Conservation (phyloP, 2,113 vertebrate species). For the Scolopax mira region DNA sequence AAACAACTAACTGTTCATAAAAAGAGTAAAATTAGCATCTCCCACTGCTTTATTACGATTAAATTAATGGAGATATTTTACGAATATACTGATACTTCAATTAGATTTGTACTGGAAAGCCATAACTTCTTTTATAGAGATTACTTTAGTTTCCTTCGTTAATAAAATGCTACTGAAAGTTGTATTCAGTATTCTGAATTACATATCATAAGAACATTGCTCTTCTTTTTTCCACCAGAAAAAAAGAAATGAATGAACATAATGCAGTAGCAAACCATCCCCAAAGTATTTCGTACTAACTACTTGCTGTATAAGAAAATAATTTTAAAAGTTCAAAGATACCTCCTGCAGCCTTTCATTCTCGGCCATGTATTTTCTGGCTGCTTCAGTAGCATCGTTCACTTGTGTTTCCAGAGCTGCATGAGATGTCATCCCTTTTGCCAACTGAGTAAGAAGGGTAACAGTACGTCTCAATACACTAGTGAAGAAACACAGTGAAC, state of each 20-base stretch:
- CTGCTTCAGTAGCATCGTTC: slow-evolving; percentile 80
- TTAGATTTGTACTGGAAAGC: background rate
- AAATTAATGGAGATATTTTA: background rate
- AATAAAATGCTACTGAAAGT: background rate
- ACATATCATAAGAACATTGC: background rate
- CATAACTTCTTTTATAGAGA: background rate
- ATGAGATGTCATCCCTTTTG: slow-evolving; percentile 73
- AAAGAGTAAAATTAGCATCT: background rate
- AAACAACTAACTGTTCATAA: background rate
- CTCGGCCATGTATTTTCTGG: slow-evolving; percentile 85
- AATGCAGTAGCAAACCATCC: background rate
- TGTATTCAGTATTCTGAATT: background rate
- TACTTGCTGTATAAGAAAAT: background rate
- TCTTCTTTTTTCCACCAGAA: background rate
- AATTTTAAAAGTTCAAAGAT: slow-evolving; percentile 30
- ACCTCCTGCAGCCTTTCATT: slow-evolving; percentile 86
- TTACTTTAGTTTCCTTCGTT: background rate
- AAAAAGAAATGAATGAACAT: background rate
- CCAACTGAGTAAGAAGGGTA: slow-evolving; percentile 87
- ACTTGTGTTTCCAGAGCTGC: slow-evolving; percentile 81
- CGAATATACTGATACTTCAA: background rate
- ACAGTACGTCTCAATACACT: slow-evolving; percentile 85
- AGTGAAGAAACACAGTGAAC: slow-evolving; percentile 22
- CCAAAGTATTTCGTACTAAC: background rate
- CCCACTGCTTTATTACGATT: background rate